Evolutionary conservation across 2,113 vertebrate genomes (phyloP), one percentile per base, ranked within the genome.

Genomic region (Gallinago jamesoni): DNA sequence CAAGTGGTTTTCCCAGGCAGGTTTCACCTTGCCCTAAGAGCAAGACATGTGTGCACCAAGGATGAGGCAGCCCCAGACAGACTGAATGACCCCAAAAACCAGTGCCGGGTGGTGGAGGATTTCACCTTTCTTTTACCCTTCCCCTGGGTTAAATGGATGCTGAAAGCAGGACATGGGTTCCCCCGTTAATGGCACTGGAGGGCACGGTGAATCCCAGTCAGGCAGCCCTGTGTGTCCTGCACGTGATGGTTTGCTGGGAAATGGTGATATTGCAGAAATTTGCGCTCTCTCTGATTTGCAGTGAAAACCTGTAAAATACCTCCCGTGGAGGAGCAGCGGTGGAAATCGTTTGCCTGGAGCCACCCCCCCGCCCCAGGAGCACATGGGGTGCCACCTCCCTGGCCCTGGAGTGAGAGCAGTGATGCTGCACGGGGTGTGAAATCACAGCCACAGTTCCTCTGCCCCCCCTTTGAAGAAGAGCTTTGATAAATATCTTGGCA

Each of bases 11-110:
- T 60, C 67, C 53, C 31, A 12, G 52, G 20, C 27, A 17, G 60
- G 45, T 59, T 85, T 91, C 28, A 23, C 37, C 81, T 57, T 33
- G 56, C 17, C 41, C 35, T 23, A 18, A 23, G 27, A 57, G 57
- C 27, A 64, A 56, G 35, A 25, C 31, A 35, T 50, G 25, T 2
- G 3, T 10, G 19, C 1, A 3, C 22, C 6, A 0, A 0, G 30
- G 12, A 48, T 5, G n/a, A 41, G 35, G 12, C 56, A 89, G 45
- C 18, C 27, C 12, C 22, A 17, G 12, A 50, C 52, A 13, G 33
- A 14, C 35, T 50, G 48, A 41, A 27, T 56, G 35, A 11, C 9
- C 88, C 39, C 30, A 1, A 47, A 41, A 90, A 7, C 0, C 33
- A 13, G 37, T 14, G 20, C 30, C 22, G 68, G 11, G 20, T 20